phyloP scores from a whole-genome alignment of 2,113 vertebrate species.

The Pomatorhinus ruficollis region DNA sequence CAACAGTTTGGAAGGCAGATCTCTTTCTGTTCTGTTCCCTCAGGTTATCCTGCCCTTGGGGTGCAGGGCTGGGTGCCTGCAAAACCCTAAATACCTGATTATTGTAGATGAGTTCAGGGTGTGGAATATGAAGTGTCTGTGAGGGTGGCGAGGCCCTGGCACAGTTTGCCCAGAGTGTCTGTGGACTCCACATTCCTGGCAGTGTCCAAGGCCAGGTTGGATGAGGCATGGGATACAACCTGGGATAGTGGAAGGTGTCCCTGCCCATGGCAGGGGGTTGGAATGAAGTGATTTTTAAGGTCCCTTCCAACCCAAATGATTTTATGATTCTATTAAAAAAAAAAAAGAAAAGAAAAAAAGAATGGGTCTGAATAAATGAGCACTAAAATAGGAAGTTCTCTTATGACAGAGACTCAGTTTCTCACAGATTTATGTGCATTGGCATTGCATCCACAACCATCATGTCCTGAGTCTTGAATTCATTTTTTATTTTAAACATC shows the following conservation, averaged over 20 bases:
- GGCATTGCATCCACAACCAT: not conserved
- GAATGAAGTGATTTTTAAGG: not conserved
- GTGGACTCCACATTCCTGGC: not conserved
- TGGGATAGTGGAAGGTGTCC: no score
- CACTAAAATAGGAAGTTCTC: not conserved
- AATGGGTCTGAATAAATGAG: not conserved
- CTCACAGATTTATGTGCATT: not conserved
- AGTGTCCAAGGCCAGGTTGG: not conserved
- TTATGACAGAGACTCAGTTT: not conserved
- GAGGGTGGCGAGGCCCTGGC: not conserved
- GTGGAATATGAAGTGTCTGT: not conserved
- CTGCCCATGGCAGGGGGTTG: not conserved
- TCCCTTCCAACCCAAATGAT: not conserved
- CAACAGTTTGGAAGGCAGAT: not conserved
- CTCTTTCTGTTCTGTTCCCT: not conserved
- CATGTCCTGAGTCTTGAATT: not conserved
- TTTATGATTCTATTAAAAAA: not conserved
- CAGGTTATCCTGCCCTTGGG: not conserved
- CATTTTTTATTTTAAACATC: not conserved
- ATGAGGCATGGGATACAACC: no score
- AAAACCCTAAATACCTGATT: not conserved
- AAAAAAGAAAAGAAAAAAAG: fast-evolving
- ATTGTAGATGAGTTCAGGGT: not conserved
- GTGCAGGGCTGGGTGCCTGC: not conserved
- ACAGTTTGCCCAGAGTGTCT: not conserved